A percentile compares a stretch with the other conserved stretches of the same genome.
Evolutionary conservation across 1,140 invertebrate species (phyloP).

Genomic region (Meloidogyne exigua): DNA sequence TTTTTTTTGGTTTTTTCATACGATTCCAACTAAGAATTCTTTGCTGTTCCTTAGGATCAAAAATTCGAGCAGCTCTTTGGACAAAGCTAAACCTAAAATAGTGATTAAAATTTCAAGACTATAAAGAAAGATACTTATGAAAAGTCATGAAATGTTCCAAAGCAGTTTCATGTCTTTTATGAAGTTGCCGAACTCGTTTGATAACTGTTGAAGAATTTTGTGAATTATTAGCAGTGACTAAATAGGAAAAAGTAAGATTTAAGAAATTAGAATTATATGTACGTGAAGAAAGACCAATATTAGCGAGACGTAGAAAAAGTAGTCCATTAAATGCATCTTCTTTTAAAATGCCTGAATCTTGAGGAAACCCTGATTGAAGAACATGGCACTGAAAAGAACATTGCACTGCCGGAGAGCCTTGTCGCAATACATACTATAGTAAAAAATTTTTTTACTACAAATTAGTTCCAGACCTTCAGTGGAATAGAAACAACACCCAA

Average conservation of each 20-base stretch:
- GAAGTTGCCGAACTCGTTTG: slow-evolving; percentile 11
- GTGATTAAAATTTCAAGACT: not conserved
- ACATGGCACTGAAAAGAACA: slow-evolving; percentile 42
- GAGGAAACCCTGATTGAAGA: slow-evolving; percentile 31
- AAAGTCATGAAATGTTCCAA: slow-evolving; percentile 40
- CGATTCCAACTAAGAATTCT: slow-evolving; percentile 39
- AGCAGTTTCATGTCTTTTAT: slow-evolving; percentile 28
- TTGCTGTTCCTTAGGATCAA: slow-evolving; percentile 23
- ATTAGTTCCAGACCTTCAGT: not conserved
- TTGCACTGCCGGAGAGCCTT: slow-evolving; percentile 40
- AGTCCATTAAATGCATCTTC: slow-evolving; percentile 19
- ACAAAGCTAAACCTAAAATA: slow-evolving; percentile 41
- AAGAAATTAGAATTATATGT: not conserved
- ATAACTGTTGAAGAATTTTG: not conserved
- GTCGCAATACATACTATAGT: slow-evolving; percentile 35
- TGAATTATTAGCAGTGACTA: not conserved
- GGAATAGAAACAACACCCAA: slow-evolving; percentile 16
- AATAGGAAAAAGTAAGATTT: slow-evolving; percentile 3
- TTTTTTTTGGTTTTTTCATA: slow-evolving; percentile 26
- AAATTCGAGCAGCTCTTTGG: slow-evolving; percentile 41
- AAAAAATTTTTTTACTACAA: slow-evolving; percentile 1
- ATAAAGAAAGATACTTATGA: slow-evolving; percentile 36
- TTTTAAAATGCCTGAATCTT: not conserved
- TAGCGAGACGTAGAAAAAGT: slow-evolving; percentile 50
- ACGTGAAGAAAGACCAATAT: slow-evolving; percentile 45